phyloP scores from a whole-genome alignment of 2,888 invertebrate genomes.

The Epirrhoe tristata region DNA sequence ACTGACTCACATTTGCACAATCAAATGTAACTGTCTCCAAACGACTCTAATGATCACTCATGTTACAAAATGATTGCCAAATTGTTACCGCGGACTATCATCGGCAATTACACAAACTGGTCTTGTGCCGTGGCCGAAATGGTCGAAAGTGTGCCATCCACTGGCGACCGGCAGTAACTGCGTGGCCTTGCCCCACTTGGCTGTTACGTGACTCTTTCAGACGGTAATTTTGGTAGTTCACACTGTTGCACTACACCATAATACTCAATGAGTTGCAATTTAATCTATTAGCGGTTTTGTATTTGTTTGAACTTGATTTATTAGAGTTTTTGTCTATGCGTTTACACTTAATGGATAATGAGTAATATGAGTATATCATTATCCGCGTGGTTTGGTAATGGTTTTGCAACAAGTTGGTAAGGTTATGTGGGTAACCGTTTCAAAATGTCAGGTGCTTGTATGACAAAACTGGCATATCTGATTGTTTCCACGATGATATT shows the following conservation, averaged over 20 bases:
- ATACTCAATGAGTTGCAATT: slow-evolving; percentile 29
- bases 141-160: slow-evolving; percentile 70
- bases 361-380: not conserved
- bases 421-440: slow-evolving; percentile 18
- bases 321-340: slow-evolving; percentile 1
- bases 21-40: slow-evolving; percentile 25
- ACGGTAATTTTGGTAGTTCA: slow-evolving; percentile 31
- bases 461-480: slow-evolving; percentile 32
- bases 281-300: slow-evolving; percentile 19
- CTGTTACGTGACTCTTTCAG: slow-evolving; percentile 42
- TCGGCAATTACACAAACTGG: slow-evolving; percentile 56
- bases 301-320: slow-evolving; percentile 25
- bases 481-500: slow-evolving; percentile 23
- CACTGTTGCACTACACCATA: slow-evolving; percentile 27
- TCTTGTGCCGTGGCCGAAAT: slow-evolving; percentile 49
- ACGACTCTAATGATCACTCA: slow-evolving; percentile 44
- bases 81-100: slow-evolving; percentile 41
- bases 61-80: slow-evolving; percentile 52
- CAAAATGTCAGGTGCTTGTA: slow-evolving; percentile 25
- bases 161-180: slow-evolving; percentile 53
- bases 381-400: slow-evolving; percentile 19
- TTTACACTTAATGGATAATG: not conserved
- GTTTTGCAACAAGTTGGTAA: slow-evolving; percentile 21
- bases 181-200: slow-evolving; percentile 68
- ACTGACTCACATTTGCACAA: not conserved